Evolutionary conservation across 2,888 invertebrate genomes (phyloP), one percentile per base, ranked within the genome.

Genomic region (Caenorhabditis sp.): DNA sequence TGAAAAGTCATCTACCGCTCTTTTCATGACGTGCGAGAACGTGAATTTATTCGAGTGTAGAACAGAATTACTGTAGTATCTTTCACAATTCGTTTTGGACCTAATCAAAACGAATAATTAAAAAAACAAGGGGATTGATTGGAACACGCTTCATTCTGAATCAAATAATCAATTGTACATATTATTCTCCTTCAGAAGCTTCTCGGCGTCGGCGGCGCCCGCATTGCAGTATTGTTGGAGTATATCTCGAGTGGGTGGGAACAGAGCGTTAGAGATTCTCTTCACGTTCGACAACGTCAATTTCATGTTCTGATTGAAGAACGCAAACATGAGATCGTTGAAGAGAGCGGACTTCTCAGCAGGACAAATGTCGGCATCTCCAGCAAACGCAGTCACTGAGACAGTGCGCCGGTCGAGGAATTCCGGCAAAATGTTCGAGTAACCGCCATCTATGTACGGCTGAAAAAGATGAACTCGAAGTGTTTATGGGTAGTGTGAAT

Each of bases 361-460:
- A 9, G 87, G 87, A 17, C 85, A 82, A 39, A 88, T 83, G 45
- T 82, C 82, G 8, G 86, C 86, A 20, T 81, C 81, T 7, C 84
- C 96, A 95, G 86, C 95, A 89, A 97, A 97, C 0, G 97, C 96
- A 86, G 95, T 95, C 15, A 97, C 94, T 0, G 96, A 96, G 79
- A 98, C 94, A 0, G 97, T 97, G 89, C 95, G 94, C 9, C 83
- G 65, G 89, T 96, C 95, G 89, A 96, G 94, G 56, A 96, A 91
- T 2, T 94, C 93, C 0, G 96, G 96, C 81, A 96, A 91, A 91
- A 97, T 97, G 89, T 96, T 94, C 71, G 95, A 95, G 89, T 96
- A 94, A 9, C 95, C 96, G 11, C 97, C 97, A 89, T 98, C 97
- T 93, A 96, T 95, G 90, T 95, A 96, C 30, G 89, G 77, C 91